Base-by-base conservation (phyloP, 2,113 vertebrate genomes). In the Silurus meridionalis region DNA sequence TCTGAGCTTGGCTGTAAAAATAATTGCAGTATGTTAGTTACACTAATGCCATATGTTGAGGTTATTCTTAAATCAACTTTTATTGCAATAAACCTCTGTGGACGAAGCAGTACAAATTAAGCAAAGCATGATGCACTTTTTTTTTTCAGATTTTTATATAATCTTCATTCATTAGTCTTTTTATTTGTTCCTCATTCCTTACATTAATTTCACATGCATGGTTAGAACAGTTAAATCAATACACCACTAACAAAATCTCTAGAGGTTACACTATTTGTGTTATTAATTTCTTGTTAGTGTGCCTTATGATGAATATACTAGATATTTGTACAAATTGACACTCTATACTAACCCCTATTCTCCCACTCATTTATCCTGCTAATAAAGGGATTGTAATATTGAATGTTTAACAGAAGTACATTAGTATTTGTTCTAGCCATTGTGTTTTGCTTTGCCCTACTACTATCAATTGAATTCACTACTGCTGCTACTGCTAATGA, bases 41-140 rank as follows among this genome's bases (percentile, higher is more conserved):
- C 72, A 85, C 9, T 63, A 50, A 23, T 75, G 67, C 85, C 85
- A 82, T 82, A 86, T 86, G 85, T 23, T 82, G 57, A 71, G 79
- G 79, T 86, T 86, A 86, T 82, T 81, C 78, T 82, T 86, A 53
- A 64, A 82, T 82, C n/a, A 86, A 86, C 46, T 19, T 72, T 82
- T 48, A 82, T 72, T 86, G 61, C 67, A 71, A 53, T 82, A 82
- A 61, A 74, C 5, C 78, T 86, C 75, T 46, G 48, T 63, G 57
- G 46, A 80, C 48, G 57, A 58, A 11, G 10, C 8, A 80, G 28
- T 86, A 58, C 80, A 17, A 28, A 72, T 72, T 71, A 71, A 37
- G 10, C 64, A n/a, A 61, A 80, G 63, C 52, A 17, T 55, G 21
- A 57, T 71, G 80, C 53, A 58, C 58, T 21, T 48, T 5, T 17